Evolutionary conservation across 2,797 vertebrate species (phyloP), one percentile per base, ranked within the genome.

Genomic region (Myotis findleyi): DNA sequence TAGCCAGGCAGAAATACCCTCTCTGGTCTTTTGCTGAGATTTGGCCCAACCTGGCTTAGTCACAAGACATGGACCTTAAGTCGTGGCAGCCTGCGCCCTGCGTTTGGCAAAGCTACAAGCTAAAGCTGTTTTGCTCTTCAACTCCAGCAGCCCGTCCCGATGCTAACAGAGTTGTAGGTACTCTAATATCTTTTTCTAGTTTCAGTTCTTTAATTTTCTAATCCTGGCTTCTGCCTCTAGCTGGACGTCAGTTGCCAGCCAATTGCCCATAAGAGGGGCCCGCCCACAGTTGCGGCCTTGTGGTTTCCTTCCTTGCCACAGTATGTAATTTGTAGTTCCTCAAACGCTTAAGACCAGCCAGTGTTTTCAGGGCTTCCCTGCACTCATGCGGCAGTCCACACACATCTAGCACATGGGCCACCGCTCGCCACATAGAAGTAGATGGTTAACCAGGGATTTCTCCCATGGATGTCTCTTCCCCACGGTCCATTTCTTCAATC

Each of bases 341-440:
- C 5, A 33, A 62, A 47, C 0, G 9, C 53, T 0, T 3, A 18
- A 62, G 41, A 36, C 55, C 41, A 20, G 41, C 71, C 17, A 7
- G 71, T 11, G 4, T 75, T 75, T 49, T 59, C 49, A 6, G 3
- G 55, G 23, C 16, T 33, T 8, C 41, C 23, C 72, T 41, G 23
- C 17, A 27, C 16, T 25, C 23, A 57, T 4, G 4, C 1, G 0
- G 20, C 2, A 4, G 69, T 47, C 38, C 20, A 2, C 27, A 8
- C 25, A 23, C 21, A 27, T 59, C 55, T 13, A 36, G 16, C 14
- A 8, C 49, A 7, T 0, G 4, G 53, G 55, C 41, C 71, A 9
- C 71, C 2, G 16, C 30, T 49, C 9, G 9, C 10, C n/a, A 30
- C 16, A 0, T 2, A 25, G 57, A 75, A 33, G 30, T 49, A 47